Percentiles rank a stretch among this genome's conserved stretches.
These are phyloP conservation scores for Stramonita haemastoma DNA, from an alignment of 2,888 invertebrate species.

Conservation along the genomic window DNA sequence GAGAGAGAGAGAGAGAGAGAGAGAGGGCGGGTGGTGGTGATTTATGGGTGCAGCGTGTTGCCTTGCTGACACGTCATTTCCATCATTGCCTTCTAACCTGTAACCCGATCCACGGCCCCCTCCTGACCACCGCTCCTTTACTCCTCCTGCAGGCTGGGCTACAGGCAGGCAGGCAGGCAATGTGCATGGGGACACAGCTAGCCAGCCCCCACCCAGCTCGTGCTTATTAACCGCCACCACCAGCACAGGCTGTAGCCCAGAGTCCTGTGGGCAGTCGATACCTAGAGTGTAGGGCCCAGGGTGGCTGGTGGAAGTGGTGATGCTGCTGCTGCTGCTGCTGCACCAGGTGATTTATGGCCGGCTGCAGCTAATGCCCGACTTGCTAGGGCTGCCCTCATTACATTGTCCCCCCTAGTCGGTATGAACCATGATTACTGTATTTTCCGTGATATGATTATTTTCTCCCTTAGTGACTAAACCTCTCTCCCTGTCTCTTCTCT, in stretches of 20 bases:
- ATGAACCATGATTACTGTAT: too few species aligned
- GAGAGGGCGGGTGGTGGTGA: not conserved
- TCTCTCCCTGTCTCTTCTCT: too few species aligned
- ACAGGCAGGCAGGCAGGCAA: not conserved
- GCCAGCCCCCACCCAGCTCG: not conserved
- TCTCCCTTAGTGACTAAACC: too few species aligned
- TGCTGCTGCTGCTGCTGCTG: too few species aligned
- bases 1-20: not conserved
- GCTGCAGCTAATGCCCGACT: too few species aligned
- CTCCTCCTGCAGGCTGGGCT: not conserved
- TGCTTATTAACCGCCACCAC: not conserved
- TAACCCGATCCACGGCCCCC: slow-evolving; percentile 12
- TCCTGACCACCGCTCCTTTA: not conserved
- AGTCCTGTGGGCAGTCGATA: not conserved
- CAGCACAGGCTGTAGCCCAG: not conserved
- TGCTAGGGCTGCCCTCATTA: too few species aligned
- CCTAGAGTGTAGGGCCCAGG: not conserved
- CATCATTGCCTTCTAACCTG: slow-evolving; percentile 37
- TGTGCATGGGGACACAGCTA: not conserved
- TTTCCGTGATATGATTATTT: too few species aligned
- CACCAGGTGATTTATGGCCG: too few species aligned
- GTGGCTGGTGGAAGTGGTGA: not conserved
- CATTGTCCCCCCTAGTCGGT: too few species aligned
- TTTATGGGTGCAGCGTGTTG: slow-evolving; percentile 25
- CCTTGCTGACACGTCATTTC: slow-evolving; percentile 24